phyloP scores from a whole-genome alignment of 2,797 vertebrate genomes.

The Cephalopachus bancanus region DNA sequence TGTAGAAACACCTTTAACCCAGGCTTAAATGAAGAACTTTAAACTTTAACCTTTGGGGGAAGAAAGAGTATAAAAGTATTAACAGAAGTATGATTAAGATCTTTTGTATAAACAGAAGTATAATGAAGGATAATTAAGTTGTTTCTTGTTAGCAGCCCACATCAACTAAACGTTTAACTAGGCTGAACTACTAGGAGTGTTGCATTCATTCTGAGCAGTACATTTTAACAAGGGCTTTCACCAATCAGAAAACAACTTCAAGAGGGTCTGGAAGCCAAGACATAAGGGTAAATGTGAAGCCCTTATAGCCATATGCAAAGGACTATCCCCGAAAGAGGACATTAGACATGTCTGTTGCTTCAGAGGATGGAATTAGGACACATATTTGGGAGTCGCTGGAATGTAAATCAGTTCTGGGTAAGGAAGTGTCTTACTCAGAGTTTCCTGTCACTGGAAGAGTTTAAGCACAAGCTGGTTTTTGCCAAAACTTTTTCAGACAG shows the following conservation, averaged over 20 bases:
- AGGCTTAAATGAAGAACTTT: slow-evolving; percentile 1
- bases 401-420: not conserved
- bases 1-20: slow-evolving; percentile 14
- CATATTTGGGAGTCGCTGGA: not conserved
- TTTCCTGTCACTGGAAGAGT: not conserved
- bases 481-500: not conserved
- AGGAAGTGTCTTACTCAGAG: not conserved
- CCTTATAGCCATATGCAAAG: not conserved
- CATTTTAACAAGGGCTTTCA: slow-evolving; percentile 22
- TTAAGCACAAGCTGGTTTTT: not conserved
- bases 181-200: not conserved
- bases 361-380: slow-evolving; percentile 32
- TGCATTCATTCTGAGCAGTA: not conserved
- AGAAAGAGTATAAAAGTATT: not conserved
- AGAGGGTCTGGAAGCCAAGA: not conserved
- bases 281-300: not conserved
- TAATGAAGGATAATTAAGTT: slow-evolving; percentile 18
- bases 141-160: slow-evolving; percentile 15
- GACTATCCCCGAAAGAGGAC: not conserved
- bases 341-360: slow-evolving; percentile 6
- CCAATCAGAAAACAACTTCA: slow-evolving; percentile 6
- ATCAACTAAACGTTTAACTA: not conserved
- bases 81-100: slow-evolving; percentile 24
- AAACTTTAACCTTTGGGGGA: slow-evolving; percentile 34
- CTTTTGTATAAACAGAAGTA: slow-evolving; percentile 20